Percentiles rank a stretch among this genome's conserved stretches.
Evolutionary conservation across 2,888 invertebrate genomes (phyloP).

Genomic region (Eugnorisma glareosa): DNA sequence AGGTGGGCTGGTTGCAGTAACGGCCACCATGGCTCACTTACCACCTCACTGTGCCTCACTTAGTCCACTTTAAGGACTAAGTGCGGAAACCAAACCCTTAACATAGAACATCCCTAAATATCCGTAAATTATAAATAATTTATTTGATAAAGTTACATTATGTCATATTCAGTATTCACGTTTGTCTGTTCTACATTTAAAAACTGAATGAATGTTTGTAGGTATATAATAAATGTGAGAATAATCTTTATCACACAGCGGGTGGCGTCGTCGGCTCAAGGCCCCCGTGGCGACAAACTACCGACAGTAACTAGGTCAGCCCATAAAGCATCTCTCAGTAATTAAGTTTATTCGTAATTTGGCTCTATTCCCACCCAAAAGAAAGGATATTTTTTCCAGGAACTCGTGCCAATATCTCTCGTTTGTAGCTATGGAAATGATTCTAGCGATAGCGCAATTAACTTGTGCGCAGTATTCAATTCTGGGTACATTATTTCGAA

Average conservation of each 20-base stretch:
- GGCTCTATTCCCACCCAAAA: constrained; percentile 26
- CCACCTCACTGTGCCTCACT: too few species aligned
- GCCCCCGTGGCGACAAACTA: constrained; percentile 15
- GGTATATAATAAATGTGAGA: neutral
- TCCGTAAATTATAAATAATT: too few species aligned
- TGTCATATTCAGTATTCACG: neutral
- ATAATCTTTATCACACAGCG: neutral
- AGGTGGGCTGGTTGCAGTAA: too few species aligned
- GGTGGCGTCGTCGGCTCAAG: neutral
- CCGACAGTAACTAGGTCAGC: constrained; percentile 29
- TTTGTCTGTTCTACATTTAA: neutral
- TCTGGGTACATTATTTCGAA: neutral
- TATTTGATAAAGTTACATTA: too few species aligned
- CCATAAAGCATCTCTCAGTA: constrained; percentile 46
- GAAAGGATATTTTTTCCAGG: constrained; percentile 10
- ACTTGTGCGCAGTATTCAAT: neutral
- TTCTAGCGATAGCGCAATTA: neutral
- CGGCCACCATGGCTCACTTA: too few species aligned
- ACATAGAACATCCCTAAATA: too few species aligned
- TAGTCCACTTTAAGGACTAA: too few species aligned
- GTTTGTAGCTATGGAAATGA: constrained; percentile 1
- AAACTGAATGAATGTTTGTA: neutral
- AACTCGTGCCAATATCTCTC: constrained; percentile 23
- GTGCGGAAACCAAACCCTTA: too few species aligned
- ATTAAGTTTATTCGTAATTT: constrained; percentile 54